These are phyloP conservation scores for Caenorhabditis becei DNA, from an alignment of 2,888 invertebrate genomes.

Conservation along the genomic window DNA sequence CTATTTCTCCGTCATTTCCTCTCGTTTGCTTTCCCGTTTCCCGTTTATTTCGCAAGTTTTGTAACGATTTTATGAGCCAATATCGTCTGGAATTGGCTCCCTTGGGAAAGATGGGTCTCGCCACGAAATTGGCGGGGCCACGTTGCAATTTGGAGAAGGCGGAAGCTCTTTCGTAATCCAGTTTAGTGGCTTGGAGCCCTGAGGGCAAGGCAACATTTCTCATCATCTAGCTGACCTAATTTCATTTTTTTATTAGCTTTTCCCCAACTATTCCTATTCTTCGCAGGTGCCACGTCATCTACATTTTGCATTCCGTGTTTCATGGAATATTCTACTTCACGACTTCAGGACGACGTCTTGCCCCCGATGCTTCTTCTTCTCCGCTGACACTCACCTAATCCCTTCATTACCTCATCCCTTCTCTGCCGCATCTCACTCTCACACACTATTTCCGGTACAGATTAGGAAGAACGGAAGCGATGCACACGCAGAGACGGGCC, in stretches of 20 bases:
- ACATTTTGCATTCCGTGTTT: not conserved
- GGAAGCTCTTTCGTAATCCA: conserved; percentile 33
- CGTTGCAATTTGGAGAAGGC: not conserved
- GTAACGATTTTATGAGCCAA: conserved; percentile 46
- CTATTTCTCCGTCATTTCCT: too few relatives aligned
- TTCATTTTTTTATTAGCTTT: not conserved
- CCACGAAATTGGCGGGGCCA: not conserved
- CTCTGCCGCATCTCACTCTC: conserved; percentile 18
- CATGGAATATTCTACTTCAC: conserved; percentile 13
- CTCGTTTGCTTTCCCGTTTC: not conserved
- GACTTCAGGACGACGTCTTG: not conserved
- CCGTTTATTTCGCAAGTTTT: conserved; percentile 48
- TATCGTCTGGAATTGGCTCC: conserved; percentile 32
- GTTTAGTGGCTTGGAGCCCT: conserved; percentile 7
- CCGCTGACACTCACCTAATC: conserved; percentile 13
- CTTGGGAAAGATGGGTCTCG: not conserved
- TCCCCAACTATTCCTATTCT: not conserved
- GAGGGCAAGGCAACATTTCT: conserved; percentile 6
- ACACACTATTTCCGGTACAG: conserved; percentile 21
- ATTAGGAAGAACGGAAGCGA: conserved; percentile 19
- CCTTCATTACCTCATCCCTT: conserved; percentile 50
- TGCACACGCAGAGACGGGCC: conserved; percentile 14
- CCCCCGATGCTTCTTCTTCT: conserved; percentile 11
- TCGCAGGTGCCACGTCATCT: conserved; percentile 12
- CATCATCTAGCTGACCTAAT: too few relatives aligned